Conservation (phyloP, 2,113 vertebrate genomes). For the Menidia beryllina region DNA sequence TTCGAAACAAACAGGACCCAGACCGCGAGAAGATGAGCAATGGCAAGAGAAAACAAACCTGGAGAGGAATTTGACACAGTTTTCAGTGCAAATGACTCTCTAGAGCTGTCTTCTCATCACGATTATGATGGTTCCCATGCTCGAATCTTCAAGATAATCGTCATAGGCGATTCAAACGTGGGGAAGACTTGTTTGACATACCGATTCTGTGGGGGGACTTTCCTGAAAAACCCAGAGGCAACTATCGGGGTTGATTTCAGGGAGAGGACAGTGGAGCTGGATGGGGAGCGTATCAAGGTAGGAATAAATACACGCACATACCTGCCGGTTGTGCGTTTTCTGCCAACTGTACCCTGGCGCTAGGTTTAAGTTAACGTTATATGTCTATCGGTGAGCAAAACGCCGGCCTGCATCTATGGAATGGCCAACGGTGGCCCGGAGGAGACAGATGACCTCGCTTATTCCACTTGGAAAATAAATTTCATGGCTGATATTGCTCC, state of each 20-base stretch:
- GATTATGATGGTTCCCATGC: slow-evolving; percentile 51
- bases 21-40: slow-evolving; percentile 74
- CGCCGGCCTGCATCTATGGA: background rate
- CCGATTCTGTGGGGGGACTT: slow-evolving; percentile 80
- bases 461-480: background rate
- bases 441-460: background rate
- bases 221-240: slow-evolving; percentile 81
- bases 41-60: slow-evolving; percentile 79
- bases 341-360: background rate
- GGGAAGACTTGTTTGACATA: slow-evolving; percentile 83
- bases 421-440: background rate
- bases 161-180: slow-evolving; percentile 82
- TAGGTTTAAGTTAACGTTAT: background rate
- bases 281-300: slow-evolving; percentile 81
- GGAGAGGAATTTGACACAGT: slow-evolving; percentile 67
- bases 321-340: background rate
- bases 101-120: slow-evolving; percentile 56
- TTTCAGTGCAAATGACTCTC: slow-evolving; percentile 58
- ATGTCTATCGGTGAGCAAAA: background rate
- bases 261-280: slow-evolving; percentile 77
- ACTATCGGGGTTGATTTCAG: slow-evolving; percentile 84
- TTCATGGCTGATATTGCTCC: background rate
- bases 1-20: slow-evolving; percentile 7
- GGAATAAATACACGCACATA: background rate
- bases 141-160: slow-evolving; percentile 81